A percentile compares a stretch with the other conserved stretches of the same genome.
Evolutionary conservation across 2,797 vertebrate genomes (phyloP).

Genomic region (Gadopsis bispinosus): DNA sequence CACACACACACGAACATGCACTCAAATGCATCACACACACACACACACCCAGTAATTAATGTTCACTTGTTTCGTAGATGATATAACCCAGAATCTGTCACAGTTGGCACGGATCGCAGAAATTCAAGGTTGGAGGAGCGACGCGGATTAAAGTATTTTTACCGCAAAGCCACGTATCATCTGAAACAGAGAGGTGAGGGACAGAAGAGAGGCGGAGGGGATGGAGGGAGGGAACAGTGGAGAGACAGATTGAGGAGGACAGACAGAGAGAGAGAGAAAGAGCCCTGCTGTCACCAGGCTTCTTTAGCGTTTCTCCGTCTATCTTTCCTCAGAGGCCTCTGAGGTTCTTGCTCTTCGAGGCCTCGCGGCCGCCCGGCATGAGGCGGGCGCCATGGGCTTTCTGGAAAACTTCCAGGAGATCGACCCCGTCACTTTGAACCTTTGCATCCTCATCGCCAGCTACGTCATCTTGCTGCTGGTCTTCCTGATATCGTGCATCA

Average conservation of each 20-base stretch:
- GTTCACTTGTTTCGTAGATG: constrained; percentile 50
- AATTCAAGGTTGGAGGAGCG: constrained; percentile 84
- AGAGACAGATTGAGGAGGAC: constrained; percentile 60
- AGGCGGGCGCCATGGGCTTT: constrained; percentile 80
- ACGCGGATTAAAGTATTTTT: constrained; percentile 93
- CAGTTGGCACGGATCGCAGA: constrained; percentile 78
- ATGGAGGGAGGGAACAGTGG: constrained; percentile 29
- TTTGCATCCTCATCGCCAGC: constrained; percentile 96
- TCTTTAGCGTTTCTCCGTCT: constrained; percentile 5
- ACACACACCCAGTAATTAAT: constrained; percentile 65
- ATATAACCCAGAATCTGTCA: constrained; percentile 65
- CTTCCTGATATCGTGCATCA: constrained; percentile 96
- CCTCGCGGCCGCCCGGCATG: constrained; percentile 69
- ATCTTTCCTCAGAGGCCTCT: neutral
- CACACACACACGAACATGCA: constrained; percentile 22
- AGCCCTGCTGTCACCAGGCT: constrained; percentile 59
- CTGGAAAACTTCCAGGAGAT: constrained; percentile 93
- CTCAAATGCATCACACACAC: constrained; percentile 26
- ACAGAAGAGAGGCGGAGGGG: constrained; percentile 34
- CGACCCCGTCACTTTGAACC: constrained; percentile 96
- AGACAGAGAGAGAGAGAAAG: constrained; percentile 38
- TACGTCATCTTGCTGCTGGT: constrained; percentile 98
- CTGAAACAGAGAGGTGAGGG: constrained; percentile 63
- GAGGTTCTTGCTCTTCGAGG: constrained; percentile 38
- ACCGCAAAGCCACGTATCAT: constrained; percentile 84